Conservation (phyloP, 2,888 invertebrate genomes). For the Cephus spinipes region DNA sequence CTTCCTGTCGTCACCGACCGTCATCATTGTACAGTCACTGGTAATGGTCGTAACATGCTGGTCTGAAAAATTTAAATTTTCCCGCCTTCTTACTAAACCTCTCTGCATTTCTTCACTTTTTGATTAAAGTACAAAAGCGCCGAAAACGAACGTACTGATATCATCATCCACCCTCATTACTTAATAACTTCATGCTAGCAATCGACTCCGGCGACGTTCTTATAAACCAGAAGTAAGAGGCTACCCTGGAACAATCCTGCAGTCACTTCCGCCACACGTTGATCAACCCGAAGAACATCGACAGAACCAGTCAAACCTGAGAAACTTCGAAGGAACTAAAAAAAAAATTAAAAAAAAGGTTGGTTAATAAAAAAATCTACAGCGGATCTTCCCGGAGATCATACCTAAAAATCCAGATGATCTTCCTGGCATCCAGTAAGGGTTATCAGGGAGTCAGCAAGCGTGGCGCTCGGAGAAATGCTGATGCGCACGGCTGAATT, state of each 20-base stretch:
- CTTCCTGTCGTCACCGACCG: neutral
- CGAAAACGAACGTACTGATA: neutral
- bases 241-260: too few relatives aligned
- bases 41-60: neutral
- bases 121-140: neutral
- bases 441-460: neutral
- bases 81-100: too few relatives aligned
- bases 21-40: neutral
- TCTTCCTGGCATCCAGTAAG: neutral
- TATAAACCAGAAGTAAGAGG: too few relatives aligned
- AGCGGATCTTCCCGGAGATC: neutral
- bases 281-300: neutral
- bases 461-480: conserved; percentile 43
- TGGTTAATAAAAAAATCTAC: too few relatives aligned
- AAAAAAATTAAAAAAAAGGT: neutral
- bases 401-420: neutral
- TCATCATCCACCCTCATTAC: too few relatives aligned
- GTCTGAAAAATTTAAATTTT: too few relatives aligned
- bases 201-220: too few relatives aligned
- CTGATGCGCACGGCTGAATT: conserved; percentile 64
- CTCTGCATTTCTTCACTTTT: neutral
- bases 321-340: neutral
- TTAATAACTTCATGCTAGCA: too few relatives aligned
- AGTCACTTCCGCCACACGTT: neutral
- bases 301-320: neutral